phyloP scores from a whole-genome alignment of 1,140 invertebrate genomes.

The Pteromalus puparum region DNA sequence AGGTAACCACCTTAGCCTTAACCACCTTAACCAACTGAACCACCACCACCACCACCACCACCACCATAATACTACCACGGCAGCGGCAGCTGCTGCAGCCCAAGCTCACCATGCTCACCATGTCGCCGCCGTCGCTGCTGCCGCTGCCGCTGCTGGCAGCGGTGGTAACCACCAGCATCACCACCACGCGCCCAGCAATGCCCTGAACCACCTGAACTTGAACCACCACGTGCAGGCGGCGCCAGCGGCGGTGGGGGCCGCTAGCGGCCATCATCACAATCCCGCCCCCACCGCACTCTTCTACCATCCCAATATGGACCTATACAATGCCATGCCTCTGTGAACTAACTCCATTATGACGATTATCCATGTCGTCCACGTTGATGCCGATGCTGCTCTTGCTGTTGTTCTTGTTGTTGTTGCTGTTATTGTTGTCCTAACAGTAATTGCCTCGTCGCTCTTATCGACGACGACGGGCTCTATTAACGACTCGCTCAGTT shows the following conservation, averaged over 20 bases:
- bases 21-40: constrained; percentile 77
- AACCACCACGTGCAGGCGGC: constrained; percentile 74
- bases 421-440: constrained; percentile 1
- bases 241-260: constrained; percentile 68
- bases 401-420: background rate
- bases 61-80: constrained; percentile 65
- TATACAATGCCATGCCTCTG: constrained; percentile 87
- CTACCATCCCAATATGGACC: constrained; percentile 75
- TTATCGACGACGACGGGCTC: background rate
- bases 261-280: constrained; percentile 71
- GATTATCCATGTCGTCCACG: background rate
- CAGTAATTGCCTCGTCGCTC: background rate
- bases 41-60: constrained; percentile 76
- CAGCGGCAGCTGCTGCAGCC: constrained; percentile 57
- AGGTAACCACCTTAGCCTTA: constrained; percentile 88
- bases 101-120: constrained; percentile 54
- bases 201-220: constrained; percentile 64
- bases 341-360: constrained; percentile 77
- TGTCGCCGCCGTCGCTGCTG: constrained; percentile 28
- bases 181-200: constrained; percentile 62
- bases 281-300: constrained; percentile 78
- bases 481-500: background rate
- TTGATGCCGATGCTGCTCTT: background rate
- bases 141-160: background rate
- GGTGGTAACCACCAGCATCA: background rate